Evolutionary conservation across 2,888 invertebrate genomes (phyloP), one percentile per base, ranked within the genome.

Genomic region (Scotopteryx bipunctaria): DNA sequence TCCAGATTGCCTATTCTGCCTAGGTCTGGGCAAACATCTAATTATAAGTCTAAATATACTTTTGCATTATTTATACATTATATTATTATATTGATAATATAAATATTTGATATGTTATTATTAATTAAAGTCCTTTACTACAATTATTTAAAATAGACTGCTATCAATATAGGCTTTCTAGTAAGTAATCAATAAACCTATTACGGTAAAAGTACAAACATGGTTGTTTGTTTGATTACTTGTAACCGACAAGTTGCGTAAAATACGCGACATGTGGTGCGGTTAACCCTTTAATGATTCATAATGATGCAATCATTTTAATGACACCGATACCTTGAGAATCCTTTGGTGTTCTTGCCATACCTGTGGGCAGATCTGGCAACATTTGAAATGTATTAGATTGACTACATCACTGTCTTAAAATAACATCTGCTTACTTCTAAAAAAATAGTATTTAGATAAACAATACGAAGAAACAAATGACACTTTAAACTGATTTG

Each of bases 251-350:
- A 43, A 50, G 32, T 50, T 59, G 58, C 50, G 47, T 53, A 57
- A 58, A 57, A 57, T 47, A 59, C 38, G 45, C 48, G 29, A 50
- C 65, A 80, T 77, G 69, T 78, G 80, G 66, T 57, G 65, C 53
- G 57, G 62, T 57, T 63, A 61, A 75, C 74, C 73, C 71, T 71
- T 78, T 82, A 74, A 82, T 83, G 82, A 83, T 79, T 75, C 69
- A 78, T 83, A 82, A 81, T 81, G 72, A 80, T 70, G 64, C 69
- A 73, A 78, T 75, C 66, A 73, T 78, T 74, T 73, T 74, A 76
- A 77, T 76, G 73, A 73, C 67, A 61, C 47, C 59, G 63, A 62
- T 62, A 63, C 64, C 33, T 63, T 38, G 42, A 43, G 16, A 44
- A 54, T 54, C 54, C 40, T 36, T 36, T 44, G 43, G 1, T 4